Conservation (phyloP, 2,797 vertebrate species). For the Enteromius fasciolatus region DNA sequence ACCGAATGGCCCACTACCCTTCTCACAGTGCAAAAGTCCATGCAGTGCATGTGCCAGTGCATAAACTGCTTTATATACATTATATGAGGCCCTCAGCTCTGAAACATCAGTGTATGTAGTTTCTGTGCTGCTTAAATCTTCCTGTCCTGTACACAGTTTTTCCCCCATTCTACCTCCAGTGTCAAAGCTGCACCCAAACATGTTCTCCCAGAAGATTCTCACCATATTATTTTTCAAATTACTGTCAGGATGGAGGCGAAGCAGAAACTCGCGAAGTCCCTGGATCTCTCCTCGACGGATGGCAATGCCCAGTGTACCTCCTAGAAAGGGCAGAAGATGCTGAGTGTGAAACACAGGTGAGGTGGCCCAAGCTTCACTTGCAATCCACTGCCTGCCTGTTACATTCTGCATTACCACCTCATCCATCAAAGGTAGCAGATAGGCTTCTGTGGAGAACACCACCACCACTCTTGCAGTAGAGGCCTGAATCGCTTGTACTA, state of each 20-base stretch:
- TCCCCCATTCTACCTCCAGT: conserved; percentile 46
- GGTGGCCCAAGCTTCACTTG: conserved; percentile 25
- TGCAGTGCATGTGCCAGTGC: conserved; percentile 4
- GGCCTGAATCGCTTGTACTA: conserved; percentile 28
- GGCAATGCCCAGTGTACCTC: conserved; percentile 67
- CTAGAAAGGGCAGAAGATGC: background rate
- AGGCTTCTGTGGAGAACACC: conserved; percentile 32
- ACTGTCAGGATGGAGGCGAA: conserved; percentile 52
- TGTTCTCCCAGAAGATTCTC: conserved; percentile 23
- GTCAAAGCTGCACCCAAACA: conserved; percentile 9
- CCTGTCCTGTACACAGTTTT: conserved; percentile 58
- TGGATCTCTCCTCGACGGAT: conserved; percentile 69
- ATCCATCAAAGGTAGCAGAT: conserved; percentile 47
- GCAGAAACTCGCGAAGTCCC: conserved; percentile 64
- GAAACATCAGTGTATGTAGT: conserved; percentile 64
- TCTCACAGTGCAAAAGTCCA: background rate
- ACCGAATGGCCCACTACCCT: background rate
- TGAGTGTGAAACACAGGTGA: conserved; percentile 14
- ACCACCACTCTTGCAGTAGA: conserved; percentile 54
- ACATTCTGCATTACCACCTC: conserved; percentile 66
- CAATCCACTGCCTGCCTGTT: conserved; percentile 33
- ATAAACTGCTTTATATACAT: conserved; percentile 24
- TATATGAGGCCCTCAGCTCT: conserved; percentile 50
- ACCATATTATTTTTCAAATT: conserved; percentile 55
- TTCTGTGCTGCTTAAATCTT: conserved; percentile 58